Evolutionary conservation across 2,113 vertebrate genomes (phyloP), one percentile per base, ranked within the genome.

Genomic region (Ctenomys sociabilis): DNA sequence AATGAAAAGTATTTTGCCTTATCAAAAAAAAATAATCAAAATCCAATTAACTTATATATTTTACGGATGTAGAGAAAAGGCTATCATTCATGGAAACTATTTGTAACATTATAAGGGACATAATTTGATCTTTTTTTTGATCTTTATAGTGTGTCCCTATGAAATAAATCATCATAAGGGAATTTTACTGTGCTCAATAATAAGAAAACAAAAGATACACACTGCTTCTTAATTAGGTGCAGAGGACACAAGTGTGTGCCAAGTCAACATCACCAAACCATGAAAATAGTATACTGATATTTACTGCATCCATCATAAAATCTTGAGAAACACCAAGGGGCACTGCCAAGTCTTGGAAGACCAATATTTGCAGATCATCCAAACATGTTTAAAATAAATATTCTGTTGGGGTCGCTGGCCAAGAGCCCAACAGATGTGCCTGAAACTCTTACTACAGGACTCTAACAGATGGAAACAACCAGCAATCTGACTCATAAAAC

Each of bases 291-390:
- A 70, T 9, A 93, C 61, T 80, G 81, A 49, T 78, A 72, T 92
- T 85, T 86, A 82, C 64, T 93, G 85, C 59, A 73, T 5, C 49
- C 90, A 95, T 84, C 88, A 89, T 40, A 95, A 92, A 92, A 75
- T 80, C 92, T 85, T 43, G 89, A 61, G 35, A 88, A 88, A 88
- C 57, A 61, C 19, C 49, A 59, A 97, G 87, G 14, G 24, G 24
- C 10, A 82, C 59, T 68, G 61, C 35, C 85, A 83, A 86, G 26
- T 68, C 92, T 68, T 78, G 28, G 72, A 92, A 93, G 64, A 85
- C 80, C 70, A 90, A 24, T 84, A 94, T 93, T 61, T 95, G 61
- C 17, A 94, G 73, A 37, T 35, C 78, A 80, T 43, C n/a, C 19
- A 66, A 89, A 68, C 85, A 85, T 32, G 63, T 86, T 73, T 92